phyloP scores from a whole-genome alignment of 2,113 vertebrate species.

The Rhinopomastus cyanomelas region DNA sequence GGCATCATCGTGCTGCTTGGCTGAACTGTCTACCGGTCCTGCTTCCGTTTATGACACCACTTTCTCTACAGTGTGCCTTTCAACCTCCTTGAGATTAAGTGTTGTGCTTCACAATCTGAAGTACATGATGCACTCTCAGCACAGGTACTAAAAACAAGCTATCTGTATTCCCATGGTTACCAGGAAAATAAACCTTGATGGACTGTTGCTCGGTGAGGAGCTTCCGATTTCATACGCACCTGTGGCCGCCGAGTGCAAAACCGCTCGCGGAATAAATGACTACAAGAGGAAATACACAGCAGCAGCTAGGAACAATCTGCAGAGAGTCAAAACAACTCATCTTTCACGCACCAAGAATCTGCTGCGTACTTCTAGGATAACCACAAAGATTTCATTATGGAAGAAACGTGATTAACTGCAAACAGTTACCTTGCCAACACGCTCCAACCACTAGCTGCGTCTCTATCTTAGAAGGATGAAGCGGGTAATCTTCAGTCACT shows the following conservation, averaged over 20 bases:
- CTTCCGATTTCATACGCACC: background rate
- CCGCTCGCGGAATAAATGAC: background rate
- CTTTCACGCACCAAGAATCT: background rate
- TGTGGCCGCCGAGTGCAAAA: background rate
- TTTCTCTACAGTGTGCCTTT: background rate
- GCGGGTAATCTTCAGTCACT: constrained; percentile 93
- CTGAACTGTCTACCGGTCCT: background rate
- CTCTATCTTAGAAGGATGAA: constrained; percentile 87
- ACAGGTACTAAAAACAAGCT: background rate
- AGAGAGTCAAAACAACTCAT: background rate
- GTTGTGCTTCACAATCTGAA: background rate
- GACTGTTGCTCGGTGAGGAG: background rate
- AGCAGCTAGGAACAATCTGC: background rate
- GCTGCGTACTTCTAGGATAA: background rate
- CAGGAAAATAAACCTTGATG: background rate
- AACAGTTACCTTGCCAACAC: constrained; percentile 93
- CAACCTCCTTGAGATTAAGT: background rate
- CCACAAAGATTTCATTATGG: background rate
- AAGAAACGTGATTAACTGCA: background rate
- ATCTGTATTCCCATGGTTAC: background rate
- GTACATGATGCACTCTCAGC: background rate
- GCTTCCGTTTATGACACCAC: background rate
- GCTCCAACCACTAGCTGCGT: constrained; percentile 94
- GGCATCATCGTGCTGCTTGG: background rate
- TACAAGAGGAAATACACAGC: background rate